A percentile compares a stretch with the other conserved stretches of the same genome.
Evolutionary conservation across 2,797 vertebrate genomes (phyloP).

Genomic region (Channallabes apus): DNA sequence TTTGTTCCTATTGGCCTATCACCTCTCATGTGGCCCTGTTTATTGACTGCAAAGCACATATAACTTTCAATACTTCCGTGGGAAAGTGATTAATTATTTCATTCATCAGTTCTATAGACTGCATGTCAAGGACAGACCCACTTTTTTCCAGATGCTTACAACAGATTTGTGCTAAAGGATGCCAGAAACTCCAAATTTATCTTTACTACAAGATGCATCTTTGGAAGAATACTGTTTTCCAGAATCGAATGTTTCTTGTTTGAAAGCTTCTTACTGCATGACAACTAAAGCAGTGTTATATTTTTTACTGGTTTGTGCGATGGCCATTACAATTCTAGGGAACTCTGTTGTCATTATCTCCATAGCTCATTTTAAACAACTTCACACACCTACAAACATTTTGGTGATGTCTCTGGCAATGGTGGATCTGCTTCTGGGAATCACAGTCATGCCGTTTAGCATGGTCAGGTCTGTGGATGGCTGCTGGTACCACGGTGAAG

Average conservation of each 20-base stretch:
- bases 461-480: conserved; percentile 67
- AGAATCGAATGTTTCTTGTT: conserved; percentile 57
- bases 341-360: conserved; percentile 76
- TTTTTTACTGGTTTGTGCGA: conserved; percentile 58
- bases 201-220: conserved; percentile 13
- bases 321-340: conserved; percentile 68
- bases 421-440: conserved; percentile 70
- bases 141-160: background rate
- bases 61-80: background rate
- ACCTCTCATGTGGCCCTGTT: conserved; percentile 1
- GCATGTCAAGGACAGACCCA: background rate
- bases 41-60: background rate
- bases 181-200: background rate
- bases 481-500: conserved; percentile 74
- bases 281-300: conserved; percentile 48
- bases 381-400: conserved; percentile 77
- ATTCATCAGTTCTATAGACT: background rate
- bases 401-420: conserved; percentile 76
- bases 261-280: conserved; percentile 38
- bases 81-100: background rate
- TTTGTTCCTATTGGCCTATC: conserved; percentile 15
- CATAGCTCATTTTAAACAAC: conserved; percentile 72
- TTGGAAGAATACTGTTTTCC: conserved; percentile 56
- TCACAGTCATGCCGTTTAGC: conserved; percentile 74
- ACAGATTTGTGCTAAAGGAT: background rate